Conservation (phyloP, 2,113 vertebrate species). For the Lophius piscatorius region DNA sequence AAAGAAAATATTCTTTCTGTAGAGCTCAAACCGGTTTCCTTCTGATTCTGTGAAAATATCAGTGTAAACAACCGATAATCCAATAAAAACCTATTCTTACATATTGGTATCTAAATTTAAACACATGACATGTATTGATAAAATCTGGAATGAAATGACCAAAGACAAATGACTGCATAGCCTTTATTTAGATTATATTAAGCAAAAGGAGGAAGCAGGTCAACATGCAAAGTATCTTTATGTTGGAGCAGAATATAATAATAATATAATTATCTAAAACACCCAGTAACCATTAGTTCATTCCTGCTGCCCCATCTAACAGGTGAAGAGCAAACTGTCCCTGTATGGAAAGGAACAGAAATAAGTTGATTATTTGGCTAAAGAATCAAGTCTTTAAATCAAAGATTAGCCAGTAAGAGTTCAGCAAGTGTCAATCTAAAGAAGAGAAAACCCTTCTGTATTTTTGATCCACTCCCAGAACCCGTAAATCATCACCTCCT, state of each 20-base stretch:
- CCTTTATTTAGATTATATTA: constrained; percentile 68
- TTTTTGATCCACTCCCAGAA: too few relatives aligned
- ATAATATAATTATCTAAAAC: not conserved
- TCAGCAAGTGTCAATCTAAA: too few relatives aligned
- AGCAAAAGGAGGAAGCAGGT: constrained; percentile 23
- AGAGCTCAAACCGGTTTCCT: too few relatives aligned
- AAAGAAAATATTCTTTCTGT: too few relatives aligned
- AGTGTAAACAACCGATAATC: too few relatives aligned
- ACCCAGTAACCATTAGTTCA: constrained; percentile 5
- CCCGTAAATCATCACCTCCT: not conserved
- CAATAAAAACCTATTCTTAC: too few relatives aligned
- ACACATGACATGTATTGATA: not conserved
- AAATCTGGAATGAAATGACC: not conserved
- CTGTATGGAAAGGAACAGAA: not conserved
- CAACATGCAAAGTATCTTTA: constrained; percentile 39
- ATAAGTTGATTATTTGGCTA: too few relatives aligned
- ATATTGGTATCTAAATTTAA: too few relatives aligned
- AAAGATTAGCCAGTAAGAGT: too few relatives aligned
- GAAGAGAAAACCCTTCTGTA: too few relatives aligned
- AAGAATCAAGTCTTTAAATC: too few relatives aligned
- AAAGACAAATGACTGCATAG: constrained; percentile 32
- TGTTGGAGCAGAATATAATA: not conserved
- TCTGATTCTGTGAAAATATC: too few relatives aligned
- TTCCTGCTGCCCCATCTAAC: constrained; percentile 15
- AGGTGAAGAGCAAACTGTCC: not conserved